Evolutionary conservation across 2,113 vertebrate genomes (phyloP).

Genomic region (Gymnocephalus cernua): DNA sequence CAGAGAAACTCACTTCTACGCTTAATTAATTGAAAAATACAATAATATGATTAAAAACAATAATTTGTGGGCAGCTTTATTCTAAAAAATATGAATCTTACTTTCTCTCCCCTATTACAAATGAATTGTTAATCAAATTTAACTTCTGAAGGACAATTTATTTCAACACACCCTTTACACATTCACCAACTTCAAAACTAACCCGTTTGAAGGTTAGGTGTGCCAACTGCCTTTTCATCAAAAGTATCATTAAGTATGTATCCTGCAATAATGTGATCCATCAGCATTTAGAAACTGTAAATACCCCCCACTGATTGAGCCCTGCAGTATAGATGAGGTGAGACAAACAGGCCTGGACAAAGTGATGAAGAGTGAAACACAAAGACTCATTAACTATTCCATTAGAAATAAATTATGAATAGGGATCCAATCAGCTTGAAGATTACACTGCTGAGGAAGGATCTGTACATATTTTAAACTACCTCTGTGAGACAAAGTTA

Average conservation of each 20-base stretch:
- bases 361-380: constrained; percentile 59
- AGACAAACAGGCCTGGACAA: constrained; percentile 53
- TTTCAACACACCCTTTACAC: neutral
- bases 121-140: neutral
- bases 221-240: constrained; percentile 37
- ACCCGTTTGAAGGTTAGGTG: constrained; percentile 24
- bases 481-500: constrained; percentile 19
- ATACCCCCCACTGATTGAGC: constrained; percentile 64
- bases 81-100: neutral
- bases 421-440: constrained; percentile 49
- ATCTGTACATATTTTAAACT: constrained; percentile 47
- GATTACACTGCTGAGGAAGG: constrained; percentile 51
- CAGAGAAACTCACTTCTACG: neutral
- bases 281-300: constrained; percentile 63
- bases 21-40: neutral
- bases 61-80: neutral
- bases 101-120: neutral
- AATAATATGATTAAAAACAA: neutral
- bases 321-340: constrained; percentile 73
- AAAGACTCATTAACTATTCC: constrained; percentile 73
- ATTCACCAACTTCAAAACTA: constrained; percentile 18
- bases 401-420: constrained; percentile 75
- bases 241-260: constrained; percentile 69
- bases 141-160: constrained; percentile 8
- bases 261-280: constrained; percentile 62